Conservation (phyloP, 2,797 vertebrate species). For the Antrozous pallidus region DNA sequence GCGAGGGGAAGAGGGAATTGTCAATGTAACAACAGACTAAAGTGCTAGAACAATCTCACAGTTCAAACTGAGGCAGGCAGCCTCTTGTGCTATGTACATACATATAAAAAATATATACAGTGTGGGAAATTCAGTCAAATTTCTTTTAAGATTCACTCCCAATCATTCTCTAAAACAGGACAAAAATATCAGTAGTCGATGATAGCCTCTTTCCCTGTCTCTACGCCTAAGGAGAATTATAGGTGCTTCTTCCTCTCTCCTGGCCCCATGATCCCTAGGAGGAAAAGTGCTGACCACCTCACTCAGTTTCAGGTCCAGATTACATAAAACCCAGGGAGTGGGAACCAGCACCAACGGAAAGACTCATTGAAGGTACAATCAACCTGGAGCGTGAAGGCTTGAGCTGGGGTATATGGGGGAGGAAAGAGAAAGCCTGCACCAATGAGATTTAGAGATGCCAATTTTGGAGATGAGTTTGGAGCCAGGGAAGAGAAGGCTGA, state of each 20-base stretch:
- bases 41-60: neutral
- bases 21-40: neutral
- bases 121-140: neutral
- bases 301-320: neutral
- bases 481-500: neutral
- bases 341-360: neutral
- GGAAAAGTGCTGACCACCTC: neutral
- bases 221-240: neutral
- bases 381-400: neutral
- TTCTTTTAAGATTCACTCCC: neutral
- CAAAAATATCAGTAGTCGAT: neutral
- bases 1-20: accelerated
- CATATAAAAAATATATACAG: neutral
- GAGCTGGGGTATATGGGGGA: neutral
- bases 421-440: too few species aligned
- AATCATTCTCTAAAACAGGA: neutral
- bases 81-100: neutral
- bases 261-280: neutral
- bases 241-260: neutral
- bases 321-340: neutral
- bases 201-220: neutral
- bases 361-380: neutral
- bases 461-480: neutral
- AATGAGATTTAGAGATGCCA: neutral
- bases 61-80: neutral